Base-by-base conservation (phyloP, 2,797 vertebrate species). In the Falco peregrinus region DNA sequence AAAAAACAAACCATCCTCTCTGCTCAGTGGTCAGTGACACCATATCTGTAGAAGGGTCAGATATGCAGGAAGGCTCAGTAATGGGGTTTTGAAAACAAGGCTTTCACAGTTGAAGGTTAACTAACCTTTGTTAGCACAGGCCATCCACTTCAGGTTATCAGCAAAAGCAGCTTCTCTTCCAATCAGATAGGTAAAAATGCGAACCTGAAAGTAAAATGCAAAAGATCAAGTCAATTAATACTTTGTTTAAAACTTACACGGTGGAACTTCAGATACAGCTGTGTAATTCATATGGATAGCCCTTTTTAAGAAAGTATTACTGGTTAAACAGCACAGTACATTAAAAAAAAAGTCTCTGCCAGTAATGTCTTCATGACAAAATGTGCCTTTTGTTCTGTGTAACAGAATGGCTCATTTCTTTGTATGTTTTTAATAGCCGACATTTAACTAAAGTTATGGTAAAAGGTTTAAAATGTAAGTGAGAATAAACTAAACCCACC, bases 61-160 rank as follows among this genome's bases (percentile, higher is more conserved):
- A 60, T 28, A 8, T 41, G 29, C 17, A 65, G 43, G 41, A 80
- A 70, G 41, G 10, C 16, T 48, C 57, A 53, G 47, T 25, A 85
- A 37, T 1, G 51, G 11, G 29, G 20, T 28, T 84, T 70, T 25
- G 60, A 50, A 95, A 85, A 73, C 20, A 60, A 79, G 15, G n/a
- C 13, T 87, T 78, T 51, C 64, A 21, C 65, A 60, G 37, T 20
- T 47, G 12, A 3, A 51, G 17, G 56, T 60, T 95, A 95, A 97
- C 98, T 60, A 96, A 99, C 99, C 99, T 99, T 99, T 99, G 98
- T 99, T 99, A 90, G 99, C 99, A 96, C 99, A 99, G 24, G 99
- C 99, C 99, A 99, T 99, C 99, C 99, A 99, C 98, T 99, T 99
- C 87, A 99, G 98, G 95, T 99, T 99, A 98, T 99, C 99, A 87